A percentile compares a stretch with the other conserved stretches of the same genome.
These are phyloP conservation scores for Diogma glabrata DNA, from an alignment of 2,888 invertebrate genomes.

Conservation along the genomic window DNA sequence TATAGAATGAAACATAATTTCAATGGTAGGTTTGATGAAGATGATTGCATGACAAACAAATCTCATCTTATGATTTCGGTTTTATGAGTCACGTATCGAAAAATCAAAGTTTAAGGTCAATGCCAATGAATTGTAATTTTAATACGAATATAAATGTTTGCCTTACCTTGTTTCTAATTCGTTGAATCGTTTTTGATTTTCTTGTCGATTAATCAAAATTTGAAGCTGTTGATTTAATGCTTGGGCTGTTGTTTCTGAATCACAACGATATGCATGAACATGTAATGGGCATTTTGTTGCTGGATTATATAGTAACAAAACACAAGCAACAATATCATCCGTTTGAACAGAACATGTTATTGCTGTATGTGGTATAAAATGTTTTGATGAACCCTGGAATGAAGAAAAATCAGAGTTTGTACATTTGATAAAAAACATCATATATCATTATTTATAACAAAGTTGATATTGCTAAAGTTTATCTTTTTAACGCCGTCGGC, in stretches of 20 bases:
- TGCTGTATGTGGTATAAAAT: constrained; percentile 87
- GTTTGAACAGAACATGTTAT: constrained; percentile 84
- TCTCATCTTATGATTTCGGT: too few relatives aligned
- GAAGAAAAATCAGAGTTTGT: too few relatives aligned
- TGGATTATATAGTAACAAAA: constrained; percentile 86
- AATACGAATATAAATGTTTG: not conserved
- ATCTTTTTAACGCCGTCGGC: too few relatives aligned
- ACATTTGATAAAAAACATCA: too few relatives aligned
- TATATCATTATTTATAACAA: too few relatives aligned
- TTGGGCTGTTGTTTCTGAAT: constrained; percentile 85
- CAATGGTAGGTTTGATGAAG: too few relatives aligned
- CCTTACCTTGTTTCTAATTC: constrained; percentile 55
- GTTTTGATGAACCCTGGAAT: constrained; percentile 58
- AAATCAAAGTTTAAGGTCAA: too few relatives aligned
- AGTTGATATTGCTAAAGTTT: too few relatives aligned
- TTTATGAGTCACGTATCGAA: too few relatives aligned
- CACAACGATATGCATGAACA: constrained; percentile 90
- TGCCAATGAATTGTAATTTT: too few relatives aligned
- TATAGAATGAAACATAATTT: too few relatives aligned
- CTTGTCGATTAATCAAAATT: constrained; percentile 67
- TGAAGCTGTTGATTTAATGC: constrained; percentile 76
- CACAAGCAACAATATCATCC: constrained; percentile 88
- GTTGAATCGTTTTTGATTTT: constrained; percentile 74
- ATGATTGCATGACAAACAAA: too few relatives aligned
- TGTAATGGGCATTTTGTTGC: constrained; percentile 90